phyloP scores from a whole-genome alignment of 2,797 vertebrate species.

The Pelobates cultripes region DNA sequence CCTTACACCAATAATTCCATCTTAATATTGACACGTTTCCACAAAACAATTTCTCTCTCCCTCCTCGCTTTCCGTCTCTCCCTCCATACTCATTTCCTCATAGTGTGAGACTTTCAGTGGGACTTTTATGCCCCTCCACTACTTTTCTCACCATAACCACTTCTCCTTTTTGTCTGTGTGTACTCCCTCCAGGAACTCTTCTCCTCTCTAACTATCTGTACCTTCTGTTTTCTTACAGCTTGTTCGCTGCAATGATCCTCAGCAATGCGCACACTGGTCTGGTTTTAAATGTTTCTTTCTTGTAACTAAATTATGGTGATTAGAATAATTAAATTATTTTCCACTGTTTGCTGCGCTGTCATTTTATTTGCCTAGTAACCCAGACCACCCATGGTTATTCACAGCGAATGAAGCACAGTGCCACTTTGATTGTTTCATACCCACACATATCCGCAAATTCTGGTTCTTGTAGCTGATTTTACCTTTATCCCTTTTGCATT shows the following conservation, averaged over 20 bases:
- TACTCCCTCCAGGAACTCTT: background rate
- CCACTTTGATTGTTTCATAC: too few relatives aligned
- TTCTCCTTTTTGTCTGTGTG: background rate
- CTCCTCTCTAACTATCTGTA: background rate
- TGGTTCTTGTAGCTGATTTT: too few relatives aligned
- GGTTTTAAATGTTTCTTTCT: conserved; percentile 8
- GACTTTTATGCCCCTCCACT: too few relatives aligned
- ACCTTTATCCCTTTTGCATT: too few relatives aligned
- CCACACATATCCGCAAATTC: too few relatives aligned
- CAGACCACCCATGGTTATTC: background rate
- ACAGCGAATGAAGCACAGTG: too few relatives aligned
- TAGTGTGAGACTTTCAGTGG: too few relatives aligned
- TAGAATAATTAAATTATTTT: conserved; percentile 52
- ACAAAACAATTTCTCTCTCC: background rate
- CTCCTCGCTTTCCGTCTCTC: background rate
- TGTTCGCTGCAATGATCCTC: conserved; percentile 43
- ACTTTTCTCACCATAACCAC: too few relatives aligned
- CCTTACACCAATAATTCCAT: background rate
- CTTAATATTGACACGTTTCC: too few relatives aligned
- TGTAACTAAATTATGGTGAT: conserved; percentile 3
- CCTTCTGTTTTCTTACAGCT: conserved; percentile 35
- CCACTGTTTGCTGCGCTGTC: conserved; percentile 9
- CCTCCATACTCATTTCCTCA: background rate
- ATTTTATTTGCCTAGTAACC: background rate
- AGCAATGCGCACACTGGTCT: background rate